Conservation (phyloP, 37 sponge, comb jelly and placozoan species). For the Bolinopsis microptera region DNA sequence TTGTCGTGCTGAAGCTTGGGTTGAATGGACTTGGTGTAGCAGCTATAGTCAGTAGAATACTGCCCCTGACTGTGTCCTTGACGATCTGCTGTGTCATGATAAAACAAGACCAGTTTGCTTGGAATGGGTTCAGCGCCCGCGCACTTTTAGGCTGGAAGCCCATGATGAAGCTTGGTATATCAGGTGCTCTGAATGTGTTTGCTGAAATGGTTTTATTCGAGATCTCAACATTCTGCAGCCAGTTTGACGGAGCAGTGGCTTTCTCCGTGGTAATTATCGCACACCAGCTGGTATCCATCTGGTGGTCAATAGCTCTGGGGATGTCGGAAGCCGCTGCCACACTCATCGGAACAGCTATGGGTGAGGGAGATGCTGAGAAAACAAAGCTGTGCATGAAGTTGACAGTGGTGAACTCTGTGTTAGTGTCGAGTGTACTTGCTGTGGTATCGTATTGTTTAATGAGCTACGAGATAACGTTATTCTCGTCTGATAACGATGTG, state of each 20-base stretch:
- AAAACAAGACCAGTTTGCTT: not conserved
- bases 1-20: not conserved
- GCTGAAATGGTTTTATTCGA: not conserved
- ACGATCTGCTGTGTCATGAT: not conserved
- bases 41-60: not conserved
- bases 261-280: not conserved
- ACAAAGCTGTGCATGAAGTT: not conserved
- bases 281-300: not conserved
- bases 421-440: not conserved
- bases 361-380: not conserved
- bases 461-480: not conserved
- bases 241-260: not conserved
- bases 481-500: not conserved
- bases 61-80: not conserved
- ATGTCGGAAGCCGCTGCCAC: not conserved
- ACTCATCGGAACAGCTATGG: conserved; percentile 7
- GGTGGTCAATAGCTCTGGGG: not conserved
- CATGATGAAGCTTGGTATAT: not conserved
- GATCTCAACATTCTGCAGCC: not conserved
- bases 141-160: conserved; percentile 10
- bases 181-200: not conserved
- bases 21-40: not conserved
- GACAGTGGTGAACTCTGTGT: not conserved
- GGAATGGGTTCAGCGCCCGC: conserved; percentile 3
- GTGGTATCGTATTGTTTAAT: not conserved